Evolutionary conservation across 2,113 vertebrate genomes (phyloP).

Genomic region (Galbula dea): DNA sequence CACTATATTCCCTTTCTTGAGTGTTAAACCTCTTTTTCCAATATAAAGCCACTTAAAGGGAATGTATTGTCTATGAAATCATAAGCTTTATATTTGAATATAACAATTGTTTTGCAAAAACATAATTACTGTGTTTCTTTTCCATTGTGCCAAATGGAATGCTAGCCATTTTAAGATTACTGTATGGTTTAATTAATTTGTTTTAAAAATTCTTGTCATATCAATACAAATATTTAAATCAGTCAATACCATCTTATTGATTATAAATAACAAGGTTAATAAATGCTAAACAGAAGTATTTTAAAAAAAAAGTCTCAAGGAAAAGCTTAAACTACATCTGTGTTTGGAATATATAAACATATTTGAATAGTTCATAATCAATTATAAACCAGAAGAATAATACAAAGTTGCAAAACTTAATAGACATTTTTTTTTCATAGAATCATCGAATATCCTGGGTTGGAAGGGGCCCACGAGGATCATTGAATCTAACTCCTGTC

Average conservation of each 20-base stretch:
- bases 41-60: background rate
- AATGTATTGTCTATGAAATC: slow-evolving; percentile 6
- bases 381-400: background rate
- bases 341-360: background rate
- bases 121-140: background rate
- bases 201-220: background rate
- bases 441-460: too few relatives aligned
- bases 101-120: background rate
- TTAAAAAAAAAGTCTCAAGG: background rate
- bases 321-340: background rate
- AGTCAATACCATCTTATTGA: background rate
- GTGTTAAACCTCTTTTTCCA: background rate
- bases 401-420: background rate
- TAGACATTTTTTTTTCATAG: background rate
- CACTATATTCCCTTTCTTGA: background rate
- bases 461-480: too few relatives aligned
- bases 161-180: background rate
- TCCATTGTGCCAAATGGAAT: background rate
- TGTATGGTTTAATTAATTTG: background rate
- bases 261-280: background rate
- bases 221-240: background rate
- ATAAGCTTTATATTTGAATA: slow-evolving; percentile 3
- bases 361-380: background rate
- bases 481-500: too few relatives aligned
- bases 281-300: background rate